These are phyloP conservation scores for Nebria brevicollis DNA, from an alignment of 2,888 invertebrate species.

Conservation along the genomic window DNA sequence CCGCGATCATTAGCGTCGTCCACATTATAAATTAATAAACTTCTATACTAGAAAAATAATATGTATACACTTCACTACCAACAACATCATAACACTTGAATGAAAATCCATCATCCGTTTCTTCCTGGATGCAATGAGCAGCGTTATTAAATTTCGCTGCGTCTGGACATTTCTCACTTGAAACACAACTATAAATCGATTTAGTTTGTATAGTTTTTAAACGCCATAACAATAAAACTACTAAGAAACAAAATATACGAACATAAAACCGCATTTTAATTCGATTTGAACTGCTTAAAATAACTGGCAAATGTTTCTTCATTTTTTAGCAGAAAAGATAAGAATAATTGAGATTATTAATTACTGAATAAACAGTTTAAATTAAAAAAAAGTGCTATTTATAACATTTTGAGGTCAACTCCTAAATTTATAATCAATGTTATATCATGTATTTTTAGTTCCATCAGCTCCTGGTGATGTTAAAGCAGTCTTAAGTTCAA, in stretches of 20 bases:
- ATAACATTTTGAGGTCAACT: not conserved
- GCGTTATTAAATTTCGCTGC: conserved; percentile 24
- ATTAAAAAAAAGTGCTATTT: not conserved
- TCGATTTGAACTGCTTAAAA: not conserved
- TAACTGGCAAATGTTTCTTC: not conserved
- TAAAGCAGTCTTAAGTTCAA: conserved; percentile 87
- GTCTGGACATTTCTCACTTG: conserved; percentile 30
- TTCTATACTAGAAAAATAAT: conserved; percentile 17
- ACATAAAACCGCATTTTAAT: not conserved
- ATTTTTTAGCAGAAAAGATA: not conserved
- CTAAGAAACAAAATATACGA: not conserved
- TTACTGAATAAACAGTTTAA: not conserved
- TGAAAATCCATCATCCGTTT: conserved; percentile 28
- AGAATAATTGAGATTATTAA: not conserved
- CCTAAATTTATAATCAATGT: not conserved
- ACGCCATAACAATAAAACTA: conserved; percentile 2
- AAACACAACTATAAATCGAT: conserved; percentile 26
- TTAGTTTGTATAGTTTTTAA: not conserved
- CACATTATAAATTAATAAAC: not conserved
- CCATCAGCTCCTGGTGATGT: conserved; percentile 91
- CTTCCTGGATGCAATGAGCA: conserved; percentile 14
- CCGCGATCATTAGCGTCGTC: too few relatives aligned
- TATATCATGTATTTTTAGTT: conserved; percentile 64
- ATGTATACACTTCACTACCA: conserved; percentile 22
- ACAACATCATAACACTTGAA: conserved; percentile 21